Percentiles rank a stretch among this genome's conserved stretches.
phyloP scores from a whole-genome alignment of 2,113 vertebrate genomes.

The Chitala chitala region DNA sequence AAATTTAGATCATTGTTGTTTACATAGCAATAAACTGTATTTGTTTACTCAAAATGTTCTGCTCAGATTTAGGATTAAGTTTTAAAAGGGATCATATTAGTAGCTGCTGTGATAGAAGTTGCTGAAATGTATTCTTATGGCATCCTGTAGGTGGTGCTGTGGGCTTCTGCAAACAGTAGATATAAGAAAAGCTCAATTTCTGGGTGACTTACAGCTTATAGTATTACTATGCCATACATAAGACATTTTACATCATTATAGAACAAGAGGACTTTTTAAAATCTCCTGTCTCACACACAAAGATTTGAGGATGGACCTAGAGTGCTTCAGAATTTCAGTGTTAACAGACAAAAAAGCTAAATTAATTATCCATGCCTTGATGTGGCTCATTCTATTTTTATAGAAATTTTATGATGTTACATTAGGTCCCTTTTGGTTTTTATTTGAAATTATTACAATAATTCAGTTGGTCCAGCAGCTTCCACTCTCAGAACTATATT shows the following conservation, averaged over 20 bases:
- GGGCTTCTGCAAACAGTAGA: slow-evolving; percentile 5
- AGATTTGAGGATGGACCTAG: too few species aligned
- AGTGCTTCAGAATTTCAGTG: neutral
- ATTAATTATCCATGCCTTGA: too few species aligned
- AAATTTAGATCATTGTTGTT: slow-evolving; percentile 10
- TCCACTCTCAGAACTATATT: neutral
- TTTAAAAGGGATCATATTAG: slow-evolving; percentile 13
- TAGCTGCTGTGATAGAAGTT: neutral
- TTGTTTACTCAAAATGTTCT: slow-evolving; percentile 12
- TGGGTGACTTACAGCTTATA: neutral
- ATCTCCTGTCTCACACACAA: too few species aligned
- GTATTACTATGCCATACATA: neutral
- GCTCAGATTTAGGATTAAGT: slow-evolving; percentile 10
- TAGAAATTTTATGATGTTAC: too few species aligned
- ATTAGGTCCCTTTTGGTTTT: neutral
- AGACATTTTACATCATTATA: too few species aligned
- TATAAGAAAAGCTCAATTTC: slow-evolving; percentile 6
- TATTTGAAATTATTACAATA: neutral
- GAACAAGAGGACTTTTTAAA: too few species aligned
- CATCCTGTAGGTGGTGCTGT: neutral
- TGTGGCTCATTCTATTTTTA: too few species aligned
- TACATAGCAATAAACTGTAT: slow-evolving; percentile 10
- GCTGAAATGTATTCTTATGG: neutral
- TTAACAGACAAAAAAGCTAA: slow-evolving; percentile 4
- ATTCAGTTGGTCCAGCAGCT: neutral